Evolutionary conservation across 2,797 vertebrate genomes (phyloP), one percentile per base, ranked within the genome.

Genomic region (Galagoides demidoff): DNA sequence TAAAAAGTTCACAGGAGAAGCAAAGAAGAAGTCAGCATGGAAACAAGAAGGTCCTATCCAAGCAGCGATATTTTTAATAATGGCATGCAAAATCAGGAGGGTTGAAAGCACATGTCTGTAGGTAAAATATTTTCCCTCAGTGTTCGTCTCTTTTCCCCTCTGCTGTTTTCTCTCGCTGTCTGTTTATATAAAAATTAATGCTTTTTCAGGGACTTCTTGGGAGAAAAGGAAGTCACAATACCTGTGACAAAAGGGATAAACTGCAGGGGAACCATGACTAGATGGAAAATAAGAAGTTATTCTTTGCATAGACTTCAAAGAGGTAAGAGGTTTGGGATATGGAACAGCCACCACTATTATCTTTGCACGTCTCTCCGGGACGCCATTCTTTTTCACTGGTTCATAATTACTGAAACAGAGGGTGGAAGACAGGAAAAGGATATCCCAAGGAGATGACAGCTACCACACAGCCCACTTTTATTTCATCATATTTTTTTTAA

Each of bases 1-100:
- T 88, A 68, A 77, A 90, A 97, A 95, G 97, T 98, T 97, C 96
- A 97, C 95, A 84, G 92, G 90, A 95, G 96, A 88, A 93, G 95
- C 77, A 77, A 70, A 90, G 63, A 57, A 76, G 78, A 55, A 92
- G 73, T 82, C 91, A 93, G 91, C 64, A 55, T 86, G 93, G 96
- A 95, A 96, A 95, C 92, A 90, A 31, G 70, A 88, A 14, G 49
- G 89, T 86, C 97, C 77, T 88, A 87, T 96, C 97, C 91, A 97
- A 96, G 95, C 59, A 85, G 66, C 92, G 87, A 91, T 89, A 95
- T 94, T 97, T 97, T 96, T 95, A 96, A 97, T 88, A 91, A 90
- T 31, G 74, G 77, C 92, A 45, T 96, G 95, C 96, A 95, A 96
- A 92, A 92, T 49, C 79, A 84, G 85, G 83, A 85, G 3, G 77